Evolutionary conservation across 53 echinoderm and acorn worm species (phyloP), one percentile per base, ranked within the genome.

Genomic region (Hippasteria phrygiana): DNA sequence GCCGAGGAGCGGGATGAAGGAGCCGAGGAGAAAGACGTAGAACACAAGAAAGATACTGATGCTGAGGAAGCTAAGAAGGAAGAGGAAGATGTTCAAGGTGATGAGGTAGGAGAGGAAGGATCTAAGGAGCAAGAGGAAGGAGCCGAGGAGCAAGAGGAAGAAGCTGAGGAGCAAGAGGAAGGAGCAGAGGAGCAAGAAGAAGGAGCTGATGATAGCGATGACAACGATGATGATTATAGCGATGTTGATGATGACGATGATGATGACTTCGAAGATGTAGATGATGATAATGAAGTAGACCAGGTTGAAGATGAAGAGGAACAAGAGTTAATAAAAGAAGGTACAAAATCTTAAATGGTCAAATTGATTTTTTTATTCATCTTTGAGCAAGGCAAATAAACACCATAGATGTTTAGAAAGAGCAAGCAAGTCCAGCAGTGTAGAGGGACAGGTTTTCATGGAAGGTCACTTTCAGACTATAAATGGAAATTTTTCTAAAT

Each of bases 181-280:
- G 9, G 2, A 51, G 9, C 12, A 51, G 5, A 2, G 20, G 51
- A 51, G 9, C 0, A 0, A 17, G 51, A 77, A 26, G 26, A 46
- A 43, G 18, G 67, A 4, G 48, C 20, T 20, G 34, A 84, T 37
- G 26, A 43, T 16, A 27, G 42, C 7, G 28, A 53, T 8, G 20
- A 75, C 5, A 47, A 62, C 0, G 46, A 62, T 10, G 56, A 26
- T 16, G 64, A 79, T 27, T 53, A 89, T 3, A 33, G 26, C 20
- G 89, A 79, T 13, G 80, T 63, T 0, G 51, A 89, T 17, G 8
- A 79, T 4, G 51, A 89, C 12, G 51, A 37, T 51, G 53, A 1
- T 47, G 54, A 51, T 34, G 69, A 79, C 0, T 70, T 35, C 24
- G 38, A 48, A 20, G 78, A 53, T 0, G 42, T 78, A 32, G 53